phyloP scores from a whole-genome alignment of 2,113 vertebrate species.

The Aptenodytes forsteri region DNA sequence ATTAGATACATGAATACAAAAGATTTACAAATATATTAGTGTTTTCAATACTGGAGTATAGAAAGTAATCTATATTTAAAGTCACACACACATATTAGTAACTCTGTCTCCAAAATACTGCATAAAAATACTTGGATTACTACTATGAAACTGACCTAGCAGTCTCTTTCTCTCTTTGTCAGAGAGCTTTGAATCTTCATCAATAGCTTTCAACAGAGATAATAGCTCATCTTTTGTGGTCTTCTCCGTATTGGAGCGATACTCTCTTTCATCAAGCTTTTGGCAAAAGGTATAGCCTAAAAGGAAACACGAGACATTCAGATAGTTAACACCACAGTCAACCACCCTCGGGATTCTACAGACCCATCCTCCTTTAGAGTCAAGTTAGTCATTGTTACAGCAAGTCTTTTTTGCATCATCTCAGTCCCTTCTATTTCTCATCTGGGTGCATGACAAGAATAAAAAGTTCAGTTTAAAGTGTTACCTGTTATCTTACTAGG shows the following conservation, averaged over 20 bases:
- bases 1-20: conserved; percentile 69
- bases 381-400: background rate
- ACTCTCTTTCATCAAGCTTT: conserved; percentile 77
- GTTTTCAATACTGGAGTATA: conserved; percentile 23
- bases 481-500: conserved; percentile 84
- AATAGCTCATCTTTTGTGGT: conserved; percentile 88
- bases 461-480: background rate
- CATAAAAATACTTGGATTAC: conserved; percentile 90
- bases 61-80: conserved; percentile 10
- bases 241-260: conserved; percentile 77
- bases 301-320: conserved; percentile 2
- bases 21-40: conserved; percentile 64
- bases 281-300: conserved; percentile 86
- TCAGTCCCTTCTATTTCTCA: background rate
- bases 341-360: accelerated
- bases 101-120: conserved; percentile 91
- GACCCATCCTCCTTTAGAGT: background rate
- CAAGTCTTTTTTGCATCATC: background rate
- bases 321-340: background rate
- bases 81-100: conserved; percentile 72
- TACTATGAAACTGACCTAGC: conserved; percentile 90
- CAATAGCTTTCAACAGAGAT: conserved; percentile 84
- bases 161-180: conserved; percentile 88
- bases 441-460: background rate
- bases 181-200: conserved; percentile 87